Evolutionary conservation across 2,113 vertebrate species (phyloP).

Genomic region (Actenoides lindsayi): DNA sequence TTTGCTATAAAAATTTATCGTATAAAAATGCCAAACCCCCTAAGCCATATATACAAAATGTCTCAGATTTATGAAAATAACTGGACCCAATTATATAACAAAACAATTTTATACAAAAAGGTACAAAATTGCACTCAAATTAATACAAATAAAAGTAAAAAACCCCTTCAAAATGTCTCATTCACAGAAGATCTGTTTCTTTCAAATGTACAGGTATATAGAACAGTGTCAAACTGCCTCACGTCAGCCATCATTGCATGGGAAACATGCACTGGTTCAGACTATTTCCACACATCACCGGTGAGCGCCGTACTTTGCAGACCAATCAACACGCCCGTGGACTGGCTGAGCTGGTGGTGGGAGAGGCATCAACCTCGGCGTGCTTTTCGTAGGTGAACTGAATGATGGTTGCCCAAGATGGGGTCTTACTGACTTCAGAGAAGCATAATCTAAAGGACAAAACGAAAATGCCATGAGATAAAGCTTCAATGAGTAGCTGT

Average conservation of each 20-base stretch:
- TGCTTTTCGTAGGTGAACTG: slow-evolving; percentile 80
- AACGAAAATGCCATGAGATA: neutral
- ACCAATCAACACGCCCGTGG: slow-evolving; percentile 91
- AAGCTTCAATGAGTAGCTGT: neutral
- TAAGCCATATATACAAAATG: slow-evolving; percentile 79
- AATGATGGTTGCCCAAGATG: slow-evolving; percentile 77
- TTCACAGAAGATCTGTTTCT: slow-evolving; percentile 37
- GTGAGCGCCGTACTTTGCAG: slow-evolving; percentile 86
- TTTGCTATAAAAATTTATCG: slow-evolving; percentile 72
- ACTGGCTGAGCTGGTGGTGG: slow-evolving; percentile 79
- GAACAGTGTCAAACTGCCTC: neutral
- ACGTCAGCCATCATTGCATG: neutral
- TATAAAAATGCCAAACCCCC: slow-evolving; percentile 74
- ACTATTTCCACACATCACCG: slow-evolving; percentile 62
- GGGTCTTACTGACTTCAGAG: slow-evolving; percentile 83
- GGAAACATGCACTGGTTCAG: neutral
- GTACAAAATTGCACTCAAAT: slow-evolving; percentile 68
- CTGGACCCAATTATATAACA: slow-evolving; percentile 72
- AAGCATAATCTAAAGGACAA: slow-evolving; percentile 83
- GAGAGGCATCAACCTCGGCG: slow-evolving; percentile 72
- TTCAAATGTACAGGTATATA: neutral
- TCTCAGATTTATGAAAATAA: slow-evolving; percentile 77
- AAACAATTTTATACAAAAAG: slow-evolving; percentile 79
- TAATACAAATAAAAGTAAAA: slow-evolving; percentile 67
- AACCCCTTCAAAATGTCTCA: slow-evolving; percentile 46